Evolutionary conservation across 2,888 invertebrate genomes (phyloP).

Genomic region (Drosophila pseudotalamancana): DNA sequence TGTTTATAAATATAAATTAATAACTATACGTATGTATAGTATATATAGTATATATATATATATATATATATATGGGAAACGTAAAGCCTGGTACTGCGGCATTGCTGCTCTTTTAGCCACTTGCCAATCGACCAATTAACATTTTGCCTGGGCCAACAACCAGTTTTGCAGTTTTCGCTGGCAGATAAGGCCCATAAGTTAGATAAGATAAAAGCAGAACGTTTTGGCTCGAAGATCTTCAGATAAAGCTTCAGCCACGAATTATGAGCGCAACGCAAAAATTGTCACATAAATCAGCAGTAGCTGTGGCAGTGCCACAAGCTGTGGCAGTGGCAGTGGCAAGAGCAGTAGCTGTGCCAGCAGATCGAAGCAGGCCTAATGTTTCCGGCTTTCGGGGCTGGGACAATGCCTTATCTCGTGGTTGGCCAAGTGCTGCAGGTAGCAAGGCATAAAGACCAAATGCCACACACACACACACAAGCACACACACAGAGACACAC

Average conservation of each 20-base stretch:
- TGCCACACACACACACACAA: constrained; percentile 1
- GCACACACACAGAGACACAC: background rate
- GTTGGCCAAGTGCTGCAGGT: constrained; percentile 20
- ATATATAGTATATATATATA: no score
- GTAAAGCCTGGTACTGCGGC: no score
- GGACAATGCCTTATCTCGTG: constrained; percentile 42
- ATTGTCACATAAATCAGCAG: constrained; percentile 50
- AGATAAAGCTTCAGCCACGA: constrained; percentile 38
- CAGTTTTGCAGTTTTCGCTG: constrained; percentile 12
- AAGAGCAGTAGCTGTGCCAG: background rate
- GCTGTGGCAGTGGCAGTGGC: background rate
- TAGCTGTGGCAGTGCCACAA: background rate
- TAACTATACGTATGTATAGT: no score
- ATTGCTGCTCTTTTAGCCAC: background rate
- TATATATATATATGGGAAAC: background rate
- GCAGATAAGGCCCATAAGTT: constrained; percentile 16
- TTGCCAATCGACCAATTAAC: constrained; percentile 15
- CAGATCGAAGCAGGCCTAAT: constrained; percentile 47
- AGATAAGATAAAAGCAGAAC: constrained; percentile 24
- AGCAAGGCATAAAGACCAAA: constrained; percentile 10
- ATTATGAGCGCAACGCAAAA: constrained; percentile 44
- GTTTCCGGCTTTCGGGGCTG: constrained; percentile 24
- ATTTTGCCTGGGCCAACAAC: constrained; percentile 14
- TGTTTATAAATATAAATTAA: no score
- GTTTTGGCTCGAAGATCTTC: constrained; percentile 18